Evolutionary conservation across 2,797 vertebrate species (phyloP), one percentile per base, ranked within the genome.

Genomic region (Hephaestus fuliginosus): DNA sequence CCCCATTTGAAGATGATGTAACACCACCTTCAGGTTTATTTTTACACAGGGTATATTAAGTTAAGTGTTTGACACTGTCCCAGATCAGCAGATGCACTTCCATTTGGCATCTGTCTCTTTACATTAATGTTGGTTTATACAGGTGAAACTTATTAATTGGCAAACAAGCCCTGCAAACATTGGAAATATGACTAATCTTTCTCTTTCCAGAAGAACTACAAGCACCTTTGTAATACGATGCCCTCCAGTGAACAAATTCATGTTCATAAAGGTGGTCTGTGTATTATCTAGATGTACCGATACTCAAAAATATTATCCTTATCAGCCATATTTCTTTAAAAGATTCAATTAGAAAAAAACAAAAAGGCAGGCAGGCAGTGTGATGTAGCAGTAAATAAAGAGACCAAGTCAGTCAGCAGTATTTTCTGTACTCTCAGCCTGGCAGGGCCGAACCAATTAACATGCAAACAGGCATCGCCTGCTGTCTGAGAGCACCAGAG

Each of bases 351-450:
- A 49, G 30, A 64, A 57, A 55, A 55, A 48, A 18, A 36, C 5
- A 64, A 58, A 83, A 86, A 74, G 49, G 30, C 70, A 76, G 71
- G 28, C 57, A 57, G 72, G 68, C 68, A 52, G 80, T 52, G 12
- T 57, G 75, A 58, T 66, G 71, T 46, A 30, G 76, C 69, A 57
- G 72, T 86, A 81, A 82, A 84, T 87, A 79, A 84, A 86, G 57
- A 76, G 76, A 68, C 67, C 53, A 44, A 70, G 80, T 84, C 84
- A 76, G 74, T 85, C 69, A 57, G 78, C 57, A 56, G 61, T 63
- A 70, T 68, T 81, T 74, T 78, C 75, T 76, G 66, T 52, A 41
- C 56, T 75, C 76, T 78, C 70, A 36, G 78, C 74, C 67, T 80
- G 46, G 70, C 53, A 75, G 11, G 71, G 49, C 43, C 74, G 39